Base-by-base conservation (phyloP, 1,140 invertebrate species). In the Sinella curviseta region DNA sequence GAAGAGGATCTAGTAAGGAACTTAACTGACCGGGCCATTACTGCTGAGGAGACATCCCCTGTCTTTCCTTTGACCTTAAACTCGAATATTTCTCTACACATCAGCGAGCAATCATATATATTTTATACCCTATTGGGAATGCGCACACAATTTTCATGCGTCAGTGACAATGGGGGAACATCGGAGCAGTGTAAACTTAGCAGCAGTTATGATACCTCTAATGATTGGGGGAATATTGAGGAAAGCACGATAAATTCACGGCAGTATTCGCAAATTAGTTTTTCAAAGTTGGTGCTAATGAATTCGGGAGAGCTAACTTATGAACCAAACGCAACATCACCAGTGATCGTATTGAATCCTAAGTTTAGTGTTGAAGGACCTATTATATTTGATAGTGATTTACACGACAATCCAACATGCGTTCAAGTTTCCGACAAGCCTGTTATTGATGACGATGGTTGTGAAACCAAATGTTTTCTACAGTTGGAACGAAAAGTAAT, bases 341-440 rank as follows among this genome's bases (percentile, higher is more conserved):
- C n/a, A n/a, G n/a, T n/a, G n/a, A n/a, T 17, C 77, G 76, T 57
- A 33, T 80, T 24, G 55, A 54, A 30, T 1, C 60, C 75, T 2
- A 20, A 14, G 1, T 80, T 77, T 35, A 16, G 1, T 2, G 54
- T 80, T 35, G 1, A 74, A 17, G 79, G 76, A 54, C 55, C 31
- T 1, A 77, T 78, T 35, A 57, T 2, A 48, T 77, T 80, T 74
- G 76, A 70, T 16, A 67, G 55, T 28, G 31, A 34, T 30, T 28
- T 33, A 17, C 31, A 70, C 30, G 30, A 70, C 12, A 70, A 70
- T 70, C 65, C 31, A 1, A 70, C 65, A 8, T 70, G 65, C 30
- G 30, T 30, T 16, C 65, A 8, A 70, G 8, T 16, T 16, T 70
- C 65, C 14, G 65, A 8, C 8, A 60, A n/a, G 39, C 39, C 39